Conservation (phyloP, 2,797 vertebrate species). For the Buceros bicornis region DNA sequence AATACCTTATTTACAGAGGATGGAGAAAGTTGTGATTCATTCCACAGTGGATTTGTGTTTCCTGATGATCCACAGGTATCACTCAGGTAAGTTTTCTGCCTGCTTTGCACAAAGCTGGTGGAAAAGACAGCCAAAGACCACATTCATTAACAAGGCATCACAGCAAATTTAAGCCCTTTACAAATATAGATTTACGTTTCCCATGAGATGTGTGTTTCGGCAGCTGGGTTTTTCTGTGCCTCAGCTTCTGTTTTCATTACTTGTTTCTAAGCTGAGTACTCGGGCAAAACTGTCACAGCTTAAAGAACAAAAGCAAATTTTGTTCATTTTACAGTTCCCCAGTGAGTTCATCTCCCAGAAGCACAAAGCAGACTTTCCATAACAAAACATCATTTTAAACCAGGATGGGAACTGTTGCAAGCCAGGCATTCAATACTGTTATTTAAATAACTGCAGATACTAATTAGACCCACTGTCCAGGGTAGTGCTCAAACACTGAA, state of each 20-base stretch:
- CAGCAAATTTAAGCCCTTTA: not conserved
- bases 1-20: not conserved
- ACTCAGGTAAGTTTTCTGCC: not conserved
- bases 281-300: not conserved
- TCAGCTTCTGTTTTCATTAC: not conserved
- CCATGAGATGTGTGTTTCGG: not conserved
- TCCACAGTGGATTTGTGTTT: not conserved
- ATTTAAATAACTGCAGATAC: slow-evolving; percentile 19
- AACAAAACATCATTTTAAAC: slow-evolving; percentile 13
- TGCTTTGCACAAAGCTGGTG: not conserved
- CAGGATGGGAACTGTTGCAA: not conserved
- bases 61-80: not conserved
- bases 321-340: not conserved
- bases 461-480: slow-evolving; percentile 5
- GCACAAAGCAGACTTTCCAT: not conserved
- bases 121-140: not conserved
- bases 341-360: not conserved
- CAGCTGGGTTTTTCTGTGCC: not conserved
- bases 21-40: not conserved
- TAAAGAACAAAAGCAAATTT: not conserved
- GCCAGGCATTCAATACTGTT: not conserved
- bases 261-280: not conserved
- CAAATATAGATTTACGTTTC: not conserved
- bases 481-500: not conserved
- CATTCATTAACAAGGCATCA: not conserved